Percentiles rank a stretch among this genome's conserved stretches.
Conservation (phyloP, 2,113 vertebrate species). For the Nannobrachium achirus region DNA sequence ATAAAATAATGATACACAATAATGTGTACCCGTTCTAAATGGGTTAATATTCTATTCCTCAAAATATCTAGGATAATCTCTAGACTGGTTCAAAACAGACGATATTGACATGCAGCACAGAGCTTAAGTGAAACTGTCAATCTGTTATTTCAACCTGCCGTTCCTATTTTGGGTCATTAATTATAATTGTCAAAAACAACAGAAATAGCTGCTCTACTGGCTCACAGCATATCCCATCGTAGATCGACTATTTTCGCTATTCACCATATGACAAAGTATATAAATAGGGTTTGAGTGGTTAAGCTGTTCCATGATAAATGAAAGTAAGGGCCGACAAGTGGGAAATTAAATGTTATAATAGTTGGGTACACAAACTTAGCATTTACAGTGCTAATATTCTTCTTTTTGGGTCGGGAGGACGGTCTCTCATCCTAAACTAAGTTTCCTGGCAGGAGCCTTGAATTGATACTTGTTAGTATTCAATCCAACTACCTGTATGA, state of each 20-base stretch:
- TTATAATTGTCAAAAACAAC: too few species aligned
- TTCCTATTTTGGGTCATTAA: too few species aligned
- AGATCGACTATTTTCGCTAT: too few species aligned
- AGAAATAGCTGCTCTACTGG: too few species aligned
- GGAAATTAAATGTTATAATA: constrained; percentile 40
- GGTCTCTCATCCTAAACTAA: constrained; percentile 3
- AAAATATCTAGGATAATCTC: not conserved
- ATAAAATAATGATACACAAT: too few species aligned
- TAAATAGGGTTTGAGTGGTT: not conserved
- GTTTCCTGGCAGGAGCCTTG: constrained; percentile 29
- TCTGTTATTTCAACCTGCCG: not conserved
- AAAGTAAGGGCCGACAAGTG: constrained; percentile 3
- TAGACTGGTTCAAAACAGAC: constrained; percentile 28
- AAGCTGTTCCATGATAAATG: constrained; percentile 18
- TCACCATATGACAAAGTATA: not conserved
- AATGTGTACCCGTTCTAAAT: too few species aligned
- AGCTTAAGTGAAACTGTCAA: constrained; percentile 6
- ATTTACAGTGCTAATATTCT: constrained; percentile 50
- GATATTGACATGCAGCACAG: constrained; percentile 9
- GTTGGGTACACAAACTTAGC: constrained; percentile 39
- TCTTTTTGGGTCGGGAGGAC: not conserved
- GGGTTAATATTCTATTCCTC: not conserved
- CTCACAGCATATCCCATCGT: too few species aligned
- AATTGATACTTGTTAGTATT: constrained; percentile 44
- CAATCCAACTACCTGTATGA: constrained; percentile 44